These are phyloP conservation scores for Conus canariensis DNA, from an alignment of 2,888 invertebrate genomes.

Conservation along the genomic window DNA sequence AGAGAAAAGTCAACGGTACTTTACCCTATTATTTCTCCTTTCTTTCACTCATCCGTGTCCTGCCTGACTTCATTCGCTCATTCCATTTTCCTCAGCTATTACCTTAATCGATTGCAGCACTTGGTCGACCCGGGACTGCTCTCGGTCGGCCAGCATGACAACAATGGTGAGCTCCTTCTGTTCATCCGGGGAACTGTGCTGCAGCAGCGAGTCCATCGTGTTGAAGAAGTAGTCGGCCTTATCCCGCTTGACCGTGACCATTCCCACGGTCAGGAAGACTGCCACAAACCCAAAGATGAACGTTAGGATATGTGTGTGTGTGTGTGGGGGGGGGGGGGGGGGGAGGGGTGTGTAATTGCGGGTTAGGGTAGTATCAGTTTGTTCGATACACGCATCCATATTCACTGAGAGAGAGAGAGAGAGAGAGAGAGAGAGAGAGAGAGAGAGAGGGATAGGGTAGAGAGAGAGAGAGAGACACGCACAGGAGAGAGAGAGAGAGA, in stretches of 20 bases:
- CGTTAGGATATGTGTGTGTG: no score
- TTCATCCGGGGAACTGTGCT: constrained; percentile 70
- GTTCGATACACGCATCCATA: no score
- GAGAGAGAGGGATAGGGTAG: neutral
- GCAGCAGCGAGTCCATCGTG: constrained; percentile 76
- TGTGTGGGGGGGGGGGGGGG: neutral
- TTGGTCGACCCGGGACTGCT: constrained; percentile 61
- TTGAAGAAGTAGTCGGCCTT: constrained; percentile 74
- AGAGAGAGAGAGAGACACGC: no score
- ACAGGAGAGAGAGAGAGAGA: neutral
- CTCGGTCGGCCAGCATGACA: constrained; percentile 77
- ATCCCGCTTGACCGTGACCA: constrained; percentile 76
- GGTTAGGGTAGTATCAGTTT: no score
- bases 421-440: neutral
- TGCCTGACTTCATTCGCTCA: no score
- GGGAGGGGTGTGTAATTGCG: neutral
- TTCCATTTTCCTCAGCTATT: neutral
- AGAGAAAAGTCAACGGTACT: no score
- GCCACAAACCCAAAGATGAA: constrained; percentile 9
- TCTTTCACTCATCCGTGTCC: no score
- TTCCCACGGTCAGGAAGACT: constrained; percentile 78
- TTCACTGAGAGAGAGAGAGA: no score
- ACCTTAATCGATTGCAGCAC: constrained; percentile 44
- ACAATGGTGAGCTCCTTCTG: constrained; percentile 71
- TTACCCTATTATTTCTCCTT: no score